Evolutionary conservation across 2,113 vertebrate genomes (phyloP), one percentile per base, ranked within the genome.

Genomic region (Pitta sordida): DNA sequence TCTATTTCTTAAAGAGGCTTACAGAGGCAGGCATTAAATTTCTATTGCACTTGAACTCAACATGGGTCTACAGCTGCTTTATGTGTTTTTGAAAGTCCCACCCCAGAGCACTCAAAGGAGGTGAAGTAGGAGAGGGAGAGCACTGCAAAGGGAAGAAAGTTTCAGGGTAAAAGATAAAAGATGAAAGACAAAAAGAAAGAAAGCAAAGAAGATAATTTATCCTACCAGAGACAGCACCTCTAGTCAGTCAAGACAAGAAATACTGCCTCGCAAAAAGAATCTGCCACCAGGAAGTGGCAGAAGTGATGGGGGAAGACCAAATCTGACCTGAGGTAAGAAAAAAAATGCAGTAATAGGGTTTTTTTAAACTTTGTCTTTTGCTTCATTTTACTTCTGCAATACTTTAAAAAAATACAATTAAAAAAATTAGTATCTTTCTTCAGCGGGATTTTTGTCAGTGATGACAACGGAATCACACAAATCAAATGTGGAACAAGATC

Each of bases 161-260:
- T 86, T 44, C n/a, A 91, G 13, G 2, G 37, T 37, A 34, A 91
- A 80, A 75, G 44, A 29, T 84, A 80, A 82, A 18, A 88, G 48
- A 88, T 34, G 36, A 94, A 86, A 90, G 78, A 69, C 67, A 88
- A 88, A 88, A 93, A 62, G 49, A 76, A 90, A 63, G 63, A 90
- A 93, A 83, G 63, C 55, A 94, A 95, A 80, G 67, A 93, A 86
- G 68, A 68, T 63, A 86, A 82, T 88, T 93, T 64, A 96, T 93
- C 91, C 91, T 96, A 95, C 95, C 92, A 95, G 92, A 96, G 92
- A 96, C 92, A 96, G 95, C 95, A 96, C 95, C 95, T 96, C 96
- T 96, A 95, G 94, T 95, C 95, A 96, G 80, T 93, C 91, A 96
- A 95, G 94, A 96, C 95, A 96, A 96, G 96, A 96, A 96, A 96